Conservation (phyloP, 2,797 vertebrate species). For the Anniella stebbinsi region DNA sequence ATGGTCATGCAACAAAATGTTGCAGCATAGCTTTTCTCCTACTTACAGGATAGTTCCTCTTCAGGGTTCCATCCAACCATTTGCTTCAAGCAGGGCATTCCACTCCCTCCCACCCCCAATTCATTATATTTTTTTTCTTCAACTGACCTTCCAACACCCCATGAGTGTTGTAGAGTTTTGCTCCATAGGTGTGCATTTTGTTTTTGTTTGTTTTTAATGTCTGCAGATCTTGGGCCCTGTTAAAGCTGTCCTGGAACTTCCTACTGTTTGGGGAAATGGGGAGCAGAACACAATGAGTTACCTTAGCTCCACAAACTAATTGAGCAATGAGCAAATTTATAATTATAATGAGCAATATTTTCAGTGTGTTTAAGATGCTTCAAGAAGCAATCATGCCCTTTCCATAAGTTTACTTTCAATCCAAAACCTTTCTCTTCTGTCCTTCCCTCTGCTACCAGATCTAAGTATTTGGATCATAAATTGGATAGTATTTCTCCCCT, state of each 20-base stretch:
- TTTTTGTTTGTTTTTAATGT: no score
- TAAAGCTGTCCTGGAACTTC: not conserved
- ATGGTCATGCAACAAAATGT: no score
- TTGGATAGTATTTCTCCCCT: not conserved
- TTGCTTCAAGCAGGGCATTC: no score
- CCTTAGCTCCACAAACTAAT: not conserved
- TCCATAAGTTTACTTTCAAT: not conserved
- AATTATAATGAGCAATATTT: not conserved
- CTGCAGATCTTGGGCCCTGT: no score
- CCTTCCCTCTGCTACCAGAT: not conserved
- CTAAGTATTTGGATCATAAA: not conserved
- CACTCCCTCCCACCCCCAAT: no score
- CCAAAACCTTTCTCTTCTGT: not conserved
- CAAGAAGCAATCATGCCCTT: not conserved
- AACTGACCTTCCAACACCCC: no score
- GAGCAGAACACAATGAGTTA: not conserved
- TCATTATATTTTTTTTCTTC: no score
- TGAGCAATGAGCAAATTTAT: not conserved
- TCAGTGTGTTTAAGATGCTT: not conserved
- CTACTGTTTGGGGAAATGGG: not conserved
- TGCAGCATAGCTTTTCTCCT: no score
- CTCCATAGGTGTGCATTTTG: no score
- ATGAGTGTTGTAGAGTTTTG: no score
- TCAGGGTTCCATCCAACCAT: no score
- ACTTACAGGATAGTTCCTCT: no score